Evolutionary conservation across 2,797 vertebrate genomes (phyloP), one percentile per base, ranked within the genome.

Genomic region (Steatocranus sp.): DNA sequence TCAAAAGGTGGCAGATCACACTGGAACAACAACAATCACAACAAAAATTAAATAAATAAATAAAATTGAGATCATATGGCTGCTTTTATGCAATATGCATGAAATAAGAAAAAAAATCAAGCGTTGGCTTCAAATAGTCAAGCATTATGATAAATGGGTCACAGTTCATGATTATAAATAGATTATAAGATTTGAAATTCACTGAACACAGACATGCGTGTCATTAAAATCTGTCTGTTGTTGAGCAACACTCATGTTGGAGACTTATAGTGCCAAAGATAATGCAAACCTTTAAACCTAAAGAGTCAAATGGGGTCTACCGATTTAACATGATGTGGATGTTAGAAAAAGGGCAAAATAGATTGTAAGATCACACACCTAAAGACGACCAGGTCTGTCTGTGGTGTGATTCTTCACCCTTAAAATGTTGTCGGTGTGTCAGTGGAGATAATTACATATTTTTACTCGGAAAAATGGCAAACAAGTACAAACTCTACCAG

Each of bases 21-120:
- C 80, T 23, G 61, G 46, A 51, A 85, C 78, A 82, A 84, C 8
- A 38, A 63, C 18, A 66, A 41, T 61, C 58, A 61, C n/a, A 23
- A 36, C 18, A 41, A 23, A 63, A 17, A 32, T 32, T 4, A 20
- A 66, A 66, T 38, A 66, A 23, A 38, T 6, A 38, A 66, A 66
- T 82, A 5, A 75, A 36, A 75, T 68, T 73, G 49, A 87, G 23
- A 82, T 76, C 51, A 78, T 86, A 77, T 86, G 79, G 78, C 53
- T 87, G 63, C 58, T 83, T 78, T 25, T 43, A 41, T 78, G 43
- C 11, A 15, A 20, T 61, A 61, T 61, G 11, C 6, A 61, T 0
- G 7, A 36, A 61, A 36, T 61, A 61, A 36, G 32, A 1, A 58
- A 61, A 34, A 53, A 32, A 5, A n/a, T 4, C 17, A 18, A 66